phyloP scores from a whole-genome alignment of 2,113 vertebrate species.

The Natator depressus region DNA sequence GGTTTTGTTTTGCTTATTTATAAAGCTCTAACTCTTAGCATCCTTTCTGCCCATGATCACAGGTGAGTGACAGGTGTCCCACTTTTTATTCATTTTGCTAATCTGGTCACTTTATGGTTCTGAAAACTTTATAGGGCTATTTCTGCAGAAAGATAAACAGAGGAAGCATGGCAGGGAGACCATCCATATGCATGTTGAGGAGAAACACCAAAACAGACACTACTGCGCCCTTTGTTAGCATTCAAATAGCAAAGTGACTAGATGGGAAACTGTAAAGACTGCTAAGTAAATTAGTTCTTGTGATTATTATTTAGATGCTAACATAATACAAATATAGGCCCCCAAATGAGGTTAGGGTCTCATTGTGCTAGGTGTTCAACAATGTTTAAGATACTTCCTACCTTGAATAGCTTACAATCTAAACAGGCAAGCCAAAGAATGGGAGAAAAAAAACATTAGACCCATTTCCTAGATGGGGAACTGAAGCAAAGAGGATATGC shows the following conservation, averaged over 20 bases:
- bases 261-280: background rate
- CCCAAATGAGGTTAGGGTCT: background rate
- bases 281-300: background rate
- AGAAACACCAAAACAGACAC: background rate
- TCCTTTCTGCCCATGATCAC: background rate
- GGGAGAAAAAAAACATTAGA: background rate
- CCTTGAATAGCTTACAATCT: background rate
- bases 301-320: constrained; percentile 16
- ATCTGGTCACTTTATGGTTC: background rate
- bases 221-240: background rate
- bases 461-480: background rate
- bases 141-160: background rate
- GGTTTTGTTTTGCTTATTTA: background rate
- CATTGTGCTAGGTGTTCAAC: background rate
- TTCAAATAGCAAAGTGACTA: background rate
- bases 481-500: background rate
- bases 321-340: background rate
- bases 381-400: background rate
- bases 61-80: background rate
- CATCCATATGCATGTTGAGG: background rate
- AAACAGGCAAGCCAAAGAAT: background rate
- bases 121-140: background rate
- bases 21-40: background rate
- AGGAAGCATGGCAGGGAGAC: constrained; percentile 12
- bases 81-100: background rate